Evolutionary conservation across 2,113 vertebrate species (phyloP), one percentile per base, ranked within the genome.

Genomic region (Lycaon pictus): DNA sequence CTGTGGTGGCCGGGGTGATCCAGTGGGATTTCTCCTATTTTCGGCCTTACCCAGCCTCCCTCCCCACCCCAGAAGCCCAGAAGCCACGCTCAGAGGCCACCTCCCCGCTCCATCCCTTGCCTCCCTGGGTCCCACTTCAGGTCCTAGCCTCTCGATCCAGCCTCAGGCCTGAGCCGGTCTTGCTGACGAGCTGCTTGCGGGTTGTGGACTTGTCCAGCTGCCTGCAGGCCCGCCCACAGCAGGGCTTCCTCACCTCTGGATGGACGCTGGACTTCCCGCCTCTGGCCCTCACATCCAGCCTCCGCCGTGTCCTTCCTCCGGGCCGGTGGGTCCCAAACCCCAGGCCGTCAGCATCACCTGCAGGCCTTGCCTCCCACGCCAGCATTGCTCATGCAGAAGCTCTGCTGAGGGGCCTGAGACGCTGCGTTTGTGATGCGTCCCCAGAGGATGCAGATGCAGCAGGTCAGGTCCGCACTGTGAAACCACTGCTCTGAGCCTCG

Each of bases 361-460:
- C 17, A 1, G 35, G 35, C 53, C 82, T 29, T 76, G 4, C 60
- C 35, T 7, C 23, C 4, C 5, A 3, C 0, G n/a, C 27, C 77
- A 20, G 25, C 7, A 6, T 13, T 43, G 32, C 51, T 51, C 74
- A 53, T 17, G 22, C 71, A 22, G 53, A 43, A 53, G 1, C 56
- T n/a, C 67, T 13, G 5, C 32, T 0, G 9, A 8, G 7, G 43
- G n/a, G 53, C 53, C 85, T 0, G 1, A 27, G 63, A 29, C 15
- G 1, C 37, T 19, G 53, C n/a, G 0, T 7, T 48, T 19, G 35
- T 60, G 35, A 48, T 7, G 3, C 13, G 7, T 16, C 13, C 72
- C 22, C 48, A 0, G 76, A 11, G 74, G n/a, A 1, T 2, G 65
- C 2, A 0, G 62, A 12, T 0, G 0, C 0, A 4, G 67, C 63